These are phyloP conservation scores for Eidolon dupreanum DNA, from an alignment of 2,797 vertebrate species.

Conservation along the genomic window DNA sequence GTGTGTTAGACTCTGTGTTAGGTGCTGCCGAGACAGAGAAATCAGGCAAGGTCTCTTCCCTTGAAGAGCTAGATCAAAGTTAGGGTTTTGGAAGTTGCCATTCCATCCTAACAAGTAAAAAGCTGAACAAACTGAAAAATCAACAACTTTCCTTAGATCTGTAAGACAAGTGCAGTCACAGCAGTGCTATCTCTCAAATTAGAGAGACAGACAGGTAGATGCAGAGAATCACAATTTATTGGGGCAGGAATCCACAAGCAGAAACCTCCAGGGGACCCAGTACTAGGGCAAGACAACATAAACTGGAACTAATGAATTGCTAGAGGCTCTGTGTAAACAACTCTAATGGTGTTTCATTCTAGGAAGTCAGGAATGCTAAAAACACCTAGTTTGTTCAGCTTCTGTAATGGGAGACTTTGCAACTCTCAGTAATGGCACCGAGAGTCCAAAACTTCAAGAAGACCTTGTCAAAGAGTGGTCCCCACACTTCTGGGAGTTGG, in stretches of 20 bases:
- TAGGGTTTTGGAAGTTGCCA: neutral
- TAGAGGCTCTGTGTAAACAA: neutral
- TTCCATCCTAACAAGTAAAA: neutral
- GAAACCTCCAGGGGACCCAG: neutral
- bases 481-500: neutral
- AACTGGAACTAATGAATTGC: neutral
- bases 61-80: neutral
- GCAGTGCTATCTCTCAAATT: neutral
- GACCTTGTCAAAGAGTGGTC: neutral
- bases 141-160: neutral
- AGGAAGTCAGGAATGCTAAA: constrained; percentile 8
- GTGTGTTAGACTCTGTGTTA: neutral
- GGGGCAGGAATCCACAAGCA: neutral
- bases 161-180: neutral
- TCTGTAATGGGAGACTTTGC: constrained; percentile 36
- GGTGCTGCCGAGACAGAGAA: neutral
- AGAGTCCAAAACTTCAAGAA: neutral
- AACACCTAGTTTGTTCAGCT: constrained; percentile 35
- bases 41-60: neutral
- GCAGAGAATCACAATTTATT: neutral
- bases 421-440: constrained; percentile 6
- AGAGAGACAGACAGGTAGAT: neutral
- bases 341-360: constrained; percentile 3
- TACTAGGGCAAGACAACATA: neutral
- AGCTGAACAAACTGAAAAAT: neutral